Percentiles rank a stretch among this genome's conserved stretches.
phyloP scores from a whole-genome alignment of 2,797 vertebrate species.

The Kryptolebias ocellatus region DNA sequence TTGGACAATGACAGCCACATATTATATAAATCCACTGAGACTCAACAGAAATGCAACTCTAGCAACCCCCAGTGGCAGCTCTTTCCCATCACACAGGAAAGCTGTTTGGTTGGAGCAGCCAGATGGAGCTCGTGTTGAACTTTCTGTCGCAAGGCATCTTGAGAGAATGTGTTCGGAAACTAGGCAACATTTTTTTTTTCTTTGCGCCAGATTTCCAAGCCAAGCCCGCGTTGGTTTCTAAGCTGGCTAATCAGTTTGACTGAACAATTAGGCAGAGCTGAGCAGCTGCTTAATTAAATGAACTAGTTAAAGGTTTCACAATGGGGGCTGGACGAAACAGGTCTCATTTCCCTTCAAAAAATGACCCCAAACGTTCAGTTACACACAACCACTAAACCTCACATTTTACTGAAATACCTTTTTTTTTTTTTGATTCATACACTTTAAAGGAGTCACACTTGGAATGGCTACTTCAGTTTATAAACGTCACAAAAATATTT shows the following conservation, averaged over 20 bases:
- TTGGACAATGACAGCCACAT: constrained; percentile 15
- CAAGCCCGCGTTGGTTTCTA: background rate
- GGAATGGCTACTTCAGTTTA: constrained; percentile 34
- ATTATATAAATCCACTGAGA: constrained; percentile 41
- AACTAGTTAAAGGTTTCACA: background rate
- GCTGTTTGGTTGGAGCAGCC: background rate
- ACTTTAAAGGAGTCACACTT: constrained; percentile 54
- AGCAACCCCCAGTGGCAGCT: constrained; percentile 45
- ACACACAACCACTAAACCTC: constrained; percentile 27
- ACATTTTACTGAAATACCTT: constrained; percentile 42
- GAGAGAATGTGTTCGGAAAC: constrained; percentile 16
- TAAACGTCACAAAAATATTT: constrained; percentile 70
- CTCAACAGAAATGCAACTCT: constrained; percentile 1
- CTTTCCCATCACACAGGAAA: background rate
- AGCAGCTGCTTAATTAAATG: background rate
- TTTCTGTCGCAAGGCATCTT: constrained; percentile 40
- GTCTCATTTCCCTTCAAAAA: background rate
- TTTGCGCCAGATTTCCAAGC: constrained; percentile 13
- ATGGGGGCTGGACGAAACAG: background rate
- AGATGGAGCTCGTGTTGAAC: constrained; percentile 31
- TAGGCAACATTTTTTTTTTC: constrained; percentile 9
- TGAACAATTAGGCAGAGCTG: background rate
- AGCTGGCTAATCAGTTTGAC: background rate
- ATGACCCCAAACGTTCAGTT: no score
- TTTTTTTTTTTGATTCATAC: constrained; percentile 55